Evolutionary conservation across 2,888 invertebrate species (phyloP).

Genomic region (Tetrapedia diversipes): DNA sequence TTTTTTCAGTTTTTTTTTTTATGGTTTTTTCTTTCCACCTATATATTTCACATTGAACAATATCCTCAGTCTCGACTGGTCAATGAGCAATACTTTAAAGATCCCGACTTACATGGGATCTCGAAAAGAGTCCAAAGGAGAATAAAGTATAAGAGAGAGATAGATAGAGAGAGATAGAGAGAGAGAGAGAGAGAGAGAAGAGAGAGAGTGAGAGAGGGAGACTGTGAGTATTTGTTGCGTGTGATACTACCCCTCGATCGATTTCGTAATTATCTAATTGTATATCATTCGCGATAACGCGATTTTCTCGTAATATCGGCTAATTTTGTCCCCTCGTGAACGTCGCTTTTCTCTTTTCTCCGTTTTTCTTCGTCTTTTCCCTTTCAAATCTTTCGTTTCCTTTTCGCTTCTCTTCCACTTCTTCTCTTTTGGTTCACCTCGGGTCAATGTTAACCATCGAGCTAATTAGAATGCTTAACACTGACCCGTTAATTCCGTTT

Average conservation of each 20-base stretch:
- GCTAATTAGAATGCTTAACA: constrained; percentile 32
- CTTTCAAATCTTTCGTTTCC: neutral
- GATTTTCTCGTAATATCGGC: constrained; percentile 9
- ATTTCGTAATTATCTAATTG: constrained; percentile 38
- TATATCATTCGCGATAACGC: constrained; percentile 27
- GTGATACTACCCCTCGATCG: constrained; percentile 37
- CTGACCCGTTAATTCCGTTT: constrained; percentile 31
- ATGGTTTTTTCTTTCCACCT: constrained; percentile 30
- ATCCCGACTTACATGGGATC: constrained; percentile 11
- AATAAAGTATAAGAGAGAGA: constrained; percentile 9
- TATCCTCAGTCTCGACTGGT: constrained; percentile 61
- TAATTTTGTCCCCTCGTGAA: constrained; percentile 37
- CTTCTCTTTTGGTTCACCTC: constrained; percentile 10
- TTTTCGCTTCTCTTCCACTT: neutral
- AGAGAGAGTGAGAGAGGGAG: neutral
- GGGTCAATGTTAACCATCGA: constrained; percentile 36
- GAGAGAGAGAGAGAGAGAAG: neutral
- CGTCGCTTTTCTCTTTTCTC: neutral
- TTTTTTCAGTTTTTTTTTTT: constrained; percentile 10
- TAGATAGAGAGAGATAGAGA: neutral
- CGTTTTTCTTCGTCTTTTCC: neutral
- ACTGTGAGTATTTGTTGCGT: neutral
- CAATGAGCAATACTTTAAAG: constrained; percentile 54
- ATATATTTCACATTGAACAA: constrained; percentile 52
- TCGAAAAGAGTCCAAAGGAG: constrained; percentile 31